A percentile compares a stretch with the other conserved stretches of the same genome.
phyloP scores from a whole-genome alignment of 2,797 vertebrate species.

The Gallinago stenura region DNA sequence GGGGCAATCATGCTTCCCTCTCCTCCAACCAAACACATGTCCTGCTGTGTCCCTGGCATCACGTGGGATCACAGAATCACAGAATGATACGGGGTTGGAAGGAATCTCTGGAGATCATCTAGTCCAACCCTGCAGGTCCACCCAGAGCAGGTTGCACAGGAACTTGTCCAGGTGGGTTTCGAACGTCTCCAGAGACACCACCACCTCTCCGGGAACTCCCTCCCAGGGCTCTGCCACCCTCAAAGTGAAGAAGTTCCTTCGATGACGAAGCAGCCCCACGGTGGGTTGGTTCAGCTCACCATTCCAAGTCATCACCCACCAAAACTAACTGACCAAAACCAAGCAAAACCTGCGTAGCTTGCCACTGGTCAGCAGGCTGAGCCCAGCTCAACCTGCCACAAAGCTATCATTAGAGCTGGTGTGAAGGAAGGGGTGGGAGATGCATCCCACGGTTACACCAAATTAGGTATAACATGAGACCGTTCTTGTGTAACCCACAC shows the following conservation, averaged over 20 bases:
- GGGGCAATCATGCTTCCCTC: neutral
- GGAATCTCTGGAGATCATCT: too few species aligned
- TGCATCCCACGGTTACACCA: neutral
- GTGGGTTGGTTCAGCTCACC: neutral
- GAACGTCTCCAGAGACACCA: too few species aligned
- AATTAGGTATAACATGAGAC: neutral
- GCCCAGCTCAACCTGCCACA: neutral
- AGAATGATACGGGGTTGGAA: too few species aligned
- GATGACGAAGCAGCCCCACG: neutral
- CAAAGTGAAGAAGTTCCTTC: too few species aligned
- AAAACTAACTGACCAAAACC: neutral
- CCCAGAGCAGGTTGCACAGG: too few species aligned
- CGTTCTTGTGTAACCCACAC: neutral
- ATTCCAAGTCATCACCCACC: neutral
- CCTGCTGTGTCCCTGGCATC: neutral
- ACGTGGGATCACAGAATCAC: neutral
- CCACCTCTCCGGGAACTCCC: too few species aligned
- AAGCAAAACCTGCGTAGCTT: neutral
- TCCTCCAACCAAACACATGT: neutral
- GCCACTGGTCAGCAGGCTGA: neutral
- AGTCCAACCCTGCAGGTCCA: too few species aligned
- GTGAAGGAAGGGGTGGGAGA: neutral
- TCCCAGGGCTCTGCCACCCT: too few species aligned
- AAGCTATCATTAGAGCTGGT: fast-evolving
- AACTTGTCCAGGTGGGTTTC: too few species aligned